These are phyloP conservation scores for Acleris cristana DNA, from an alignment of 2,888 invertebrate genomes.

Conservation along the genomic window DNA sequence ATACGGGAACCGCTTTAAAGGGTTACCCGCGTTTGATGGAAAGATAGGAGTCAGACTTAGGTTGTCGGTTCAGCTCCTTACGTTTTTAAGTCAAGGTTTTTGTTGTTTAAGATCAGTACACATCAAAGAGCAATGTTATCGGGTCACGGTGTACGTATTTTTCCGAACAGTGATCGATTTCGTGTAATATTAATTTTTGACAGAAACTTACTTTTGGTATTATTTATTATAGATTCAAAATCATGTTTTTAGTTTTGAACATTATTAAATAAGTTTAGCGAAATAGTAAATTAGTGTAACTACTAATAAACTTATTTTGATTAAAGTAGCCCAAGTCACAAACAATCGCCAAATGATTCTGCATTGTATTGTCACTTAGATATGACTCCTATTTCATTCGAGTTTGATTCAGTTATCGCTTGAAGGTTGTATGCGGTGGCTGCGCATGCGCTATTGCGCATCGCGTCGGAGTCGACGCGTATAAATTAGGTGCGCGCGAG, in stretches of 20 bases:
- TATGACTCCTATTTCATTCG: neutral
- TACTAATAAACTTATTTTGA: neutral
- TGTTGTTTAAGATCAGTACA: too few relatives aligned
- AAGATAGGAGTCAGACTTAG: neutral
- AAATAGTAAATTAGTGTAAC: too few relatives aligned
- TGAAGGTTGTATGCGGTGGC: neutral
- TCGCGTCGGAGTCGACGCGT: conserved; percentile 73
- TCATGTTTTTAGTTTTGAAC: too few relatives aligned
- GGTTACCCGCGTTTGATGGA: conserved; percentile 12
- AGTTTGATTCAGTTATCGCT: neutral
- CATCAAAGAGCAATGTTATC: too few relatives aligned
- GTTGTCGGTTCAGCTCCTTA: neutral
- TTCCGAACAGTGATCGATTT: too few relatives aligned
- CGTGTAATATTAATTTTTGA: too few relatives aligned
- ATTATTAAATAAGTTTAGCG: too few relatives aligned
- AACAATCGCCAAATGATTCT: neutral
- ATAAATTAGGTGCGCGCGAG: conserved; percentile 76
- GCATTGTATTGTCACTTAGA: neutral
- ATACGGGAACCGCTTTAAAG: conserved; percentile 9
- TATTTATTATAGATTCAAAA: too few relatives aligned
- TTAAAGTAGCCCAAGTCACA: neutral
- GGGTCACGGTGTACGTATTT: too few relatives aligned
- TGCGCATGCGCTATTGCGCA: conserved; percentile 53
- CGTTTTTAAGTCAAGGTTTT: too few relatives aligned
- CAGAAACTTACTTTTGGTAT: too few relatives aligned